phyloP scores from a whole-genome alignment of 2,113 vertebrate genomes.

The Pedionomus torquatus region DNA sequence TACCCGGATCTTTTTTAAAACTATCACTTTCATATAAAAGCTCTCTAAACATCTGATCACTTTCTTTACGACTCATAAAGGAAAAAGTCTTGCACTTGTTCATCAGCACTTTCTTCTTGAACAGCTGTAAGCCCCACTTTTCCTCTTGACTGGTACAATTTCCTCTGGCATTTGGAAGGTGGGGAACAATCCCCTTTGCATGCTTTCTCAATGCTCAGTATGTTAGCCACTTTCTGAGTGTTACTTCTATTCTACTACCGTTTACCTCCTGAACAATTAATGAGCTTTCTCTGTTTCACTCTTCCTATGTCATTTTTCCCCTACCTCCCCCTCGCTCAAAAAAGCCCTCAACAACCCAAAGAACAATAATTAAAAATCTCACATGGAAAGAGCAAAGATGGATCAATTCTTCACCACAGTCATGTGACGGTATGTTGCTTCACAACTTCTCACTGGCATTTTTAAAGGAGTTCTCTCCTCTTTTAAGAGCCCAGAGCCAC shows the following conservation, averaged over 20 bases:
- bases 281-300: neutral
- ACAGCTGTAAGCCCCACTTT: neutral
- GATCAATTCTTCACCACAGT: neutral
- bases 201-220: neutral
- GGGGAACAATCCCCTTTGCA: neutral
- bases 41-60: neutral
- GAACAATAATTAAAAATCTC: neutral
- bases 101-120: neutral
- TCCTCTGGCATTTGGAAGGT: neutral
- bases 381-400: neutral
- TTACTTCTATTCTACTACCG: neutral
- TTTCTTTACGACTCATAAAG: neutral
- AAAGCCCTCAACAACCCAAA: accelerated
- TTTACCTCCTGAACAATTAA: neutral
- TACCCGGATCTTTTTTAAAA: neutral
- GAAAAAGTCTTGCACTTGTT: neutral
- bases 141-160: neutral
- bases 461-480: neutral
- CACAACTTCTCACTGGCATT: neutral
- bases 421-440: neutral
- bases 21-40: neutral
- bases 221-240: accelerated
- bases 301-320: neutral
- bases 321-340: neutral
- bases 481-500: neutral